Base-by-base conservation (phyloP, 2,888 invertebrate genomes). In the Microctonus hyperodae region DNA sequence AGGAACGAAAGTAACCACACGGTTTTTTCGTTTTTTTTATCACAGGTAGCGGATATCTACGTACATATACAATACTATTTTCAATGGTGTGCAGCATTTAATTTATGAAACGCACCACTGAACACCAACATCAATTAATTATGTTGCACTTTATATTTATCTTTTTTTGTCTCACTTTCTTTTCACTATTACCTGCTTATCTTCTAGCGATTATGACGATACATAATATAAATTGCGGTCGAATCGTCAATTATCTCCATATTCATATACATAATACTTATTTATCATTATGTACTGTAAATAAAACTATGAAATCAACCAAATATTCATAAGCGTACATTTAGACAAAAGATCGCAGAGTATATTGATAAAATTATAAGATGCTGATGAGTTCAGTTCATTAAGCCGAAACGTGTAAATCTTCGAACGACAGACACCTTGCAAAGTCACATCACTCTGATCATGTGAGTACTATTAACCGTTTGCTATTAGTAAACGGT, bases 361-460 rank as follows among this genome's bases (percentile, higher is more conserved):
- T 64, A 65, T 57, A 67, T 48, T 51, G 53, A 23, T 57, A 64
- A 16, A 23, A 58, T 71, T 69, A 69, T 60, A 62, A 62, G 31
- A 69, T 69, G 69, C 67, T 72, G 71, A 71, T 72, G 69, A 71
- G 64, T 64, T 65, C 69, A 72, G 76, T 79, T 79, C 78, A 77
- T 78, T 79, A 76, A 69, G 66, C 61, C 67, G 59, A 70, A 67
- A 72, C 71, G 73, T 75, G 74, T 78, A 78, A 78, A 79, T 79
- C 78, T 78, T 67, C 16, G 25, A 40, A 31, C 37, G 40, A 16
- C 58, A 63, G 59, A 65, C 67, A 64, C 64, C 61, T 66, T 65
- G 53, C 61, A 63, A 62, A 55, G 51, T 62, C n/a, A 23, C 31
- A 40, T 60, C 31, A n/a, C 7, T 48, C 48, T n/a, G n/a, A n/a